A percentile compares a stretch with the other conserved stretches of the same genome.
Evolutionary conservation across 2,888 invertebrate species (phyloP).

Genomic region (Thera britannica): DNA sequence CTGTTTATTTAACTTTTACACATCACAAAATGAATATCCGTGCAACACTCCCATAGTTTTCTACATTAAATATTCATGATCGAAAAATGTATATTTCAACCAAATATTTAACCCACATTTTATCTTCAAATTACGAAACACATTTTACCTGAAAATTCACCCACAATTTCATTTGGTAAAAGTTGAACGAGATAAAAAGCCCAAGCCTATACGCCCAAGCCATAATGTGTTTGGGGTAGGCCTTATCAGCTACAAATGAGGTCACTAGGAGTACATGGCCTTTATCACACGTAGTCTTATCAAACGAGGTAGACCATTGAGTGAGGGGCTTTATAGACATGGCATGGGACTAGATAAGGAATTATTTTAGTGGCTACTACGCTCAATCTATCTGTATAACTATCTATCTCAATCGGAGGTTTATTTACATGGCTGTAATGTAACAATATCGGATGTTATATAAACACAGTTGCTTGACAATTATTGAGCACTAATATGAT

Average conservation of each 20-base stretch:
- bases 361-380: no score
- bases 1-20: no score
- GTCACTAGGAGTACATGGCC: constrained; percentile 39
- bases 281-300: constrained; percentile 38
- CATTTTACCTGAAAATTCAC: constrained; percentile 5
- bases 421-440: not conserved
- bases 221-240: constrained; percentile 39
- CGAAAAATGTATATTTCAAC: not conserved
- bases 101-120: not conserved
- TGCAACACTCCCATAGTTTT: not conserved
- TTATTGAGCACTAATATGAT: not conserved
- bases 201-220: constrained; percentile 10
- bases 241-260: constrained; percentile 50
- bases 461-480: constrained; percentile 5
- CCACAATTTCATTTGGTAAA: constrained; percentile 21
- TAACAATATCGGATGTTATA: constrained; percentile 11
- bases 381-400: no score
- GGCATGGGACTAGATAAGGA: not conserved
- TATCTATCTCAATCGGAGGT: not conserved
- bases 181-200: constrained; percentile 31
- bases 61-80: not conserved
- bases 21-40: not conserved
- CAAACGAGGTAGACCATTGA: constrained; percentile 14
- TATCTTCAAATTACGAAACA: not conserved
- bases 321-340: not conserved